Conservation (phyloP, 2,888 invertebrate genomes). For the Euproctis similis region DNA sequence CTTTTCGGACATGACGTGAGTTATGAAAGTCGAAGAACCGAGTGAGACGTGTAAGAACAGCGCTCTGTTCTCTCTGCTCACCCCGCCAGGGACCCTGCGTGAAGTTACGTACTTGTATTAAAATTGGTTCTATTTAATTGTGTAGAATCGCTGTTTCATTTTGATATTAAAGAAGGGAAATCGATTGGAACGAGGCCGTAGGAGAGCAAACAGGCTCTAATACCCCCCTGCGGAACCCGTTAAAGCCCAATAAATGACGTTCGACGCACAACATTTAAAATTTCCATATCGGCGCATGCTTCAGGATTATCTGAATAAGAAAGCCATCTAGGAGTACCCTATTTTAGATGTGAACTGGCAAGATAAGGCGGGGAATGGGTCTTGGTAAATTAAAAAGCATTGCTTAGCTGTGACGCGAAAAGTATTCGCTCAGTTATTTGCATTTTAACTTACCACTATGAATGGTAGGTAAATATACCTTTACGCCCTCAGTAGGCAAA, state of each 20-base stretch:
- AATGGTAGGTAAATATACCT: no score
- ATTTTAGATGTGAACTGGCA: constrained; percentile 46
- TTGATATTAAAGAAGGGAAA: constrained; percentile 27
- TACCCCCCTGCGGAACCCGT: constrained; percentile 35
- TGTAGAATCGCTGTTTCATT: constrained; percentile 13
- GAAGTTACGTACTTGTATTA: no score
- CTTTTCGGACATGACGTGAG: no score
- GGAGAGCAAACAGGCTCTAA: constrained; percentile 31
- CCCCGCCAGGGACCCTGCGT: no score
- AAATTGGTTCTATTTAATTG: no score
- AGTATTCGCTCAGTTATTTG: constrained; percentile 43
- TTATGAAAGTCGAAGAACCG: no score
- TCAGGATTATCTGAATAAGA: constrained; percentile 51
- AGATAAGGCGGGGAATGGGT: constrained; percentile 53
- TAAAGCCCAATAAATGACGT: constrained; percentile 45
- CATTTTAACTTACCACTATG: constrained; percentile 29
- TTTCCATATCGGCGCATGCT: constrained; percentile 39
- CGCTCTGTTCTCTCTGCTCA: no score
- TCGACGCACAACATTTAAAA: constrained; percentile 41
- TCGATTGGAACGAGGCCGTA: constrained; percentile 40
- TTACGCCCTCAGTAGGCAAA: no score
- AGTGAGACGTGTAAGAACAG: no score
- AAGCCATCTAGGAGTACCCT: constrained; percentile 47
- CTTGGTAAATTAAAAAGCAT: constrained; percentile 62
- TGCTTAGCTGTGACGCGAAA: constrained; percentile 35